Conservation (phyloP, 2,113 vertebrate genomes). For the Phaetusa simplex region DNA sequence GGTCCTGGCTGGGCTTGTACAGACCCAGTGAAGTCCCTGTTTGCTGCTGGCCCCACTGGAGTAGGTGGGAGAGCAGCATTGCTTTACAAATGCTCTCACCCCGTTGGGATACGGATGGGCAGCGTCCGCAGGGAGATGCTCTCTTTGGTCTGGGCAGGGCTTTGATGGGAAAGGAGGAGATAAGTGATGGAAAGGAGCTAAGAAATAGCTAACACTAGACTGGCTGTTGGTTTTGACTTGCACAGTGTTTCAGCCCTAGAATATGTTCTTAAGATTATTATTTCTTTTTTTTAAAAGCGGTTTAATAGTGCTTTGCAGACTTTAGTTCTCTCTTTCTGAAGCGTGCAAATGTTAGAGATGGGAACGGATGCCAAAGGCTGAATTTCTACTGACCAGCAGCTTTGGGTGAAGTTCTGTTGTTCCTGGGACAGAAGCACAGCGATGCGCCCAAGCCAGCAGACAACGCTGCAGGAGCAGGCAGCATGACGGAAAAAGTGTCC, state of each 20-base stretch:
- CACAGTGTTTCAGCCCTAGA: not conserved
- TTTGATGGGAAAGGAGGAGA: not conserved
- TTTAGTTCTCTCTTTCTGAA: not conserved
- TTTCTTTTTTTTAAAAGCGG: not conserved
- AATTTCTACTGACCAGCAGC: too few relatives aligned
- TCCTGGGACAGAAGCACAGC: not conserved
- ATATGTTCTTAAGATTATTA: too few relatives aligned
- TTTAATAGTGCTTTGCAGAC: not conserved
- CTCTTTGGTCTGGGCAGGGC: not conserved
- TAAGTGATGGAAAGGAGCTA: not conserved
- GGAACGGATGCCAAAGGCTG: not conserved
- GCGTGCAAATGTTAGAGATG: not conserved
- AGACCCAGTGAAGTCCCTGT: not conserved
- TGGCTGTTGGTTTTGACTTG: not conserved
- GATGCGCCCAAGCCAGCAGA: not conserved
- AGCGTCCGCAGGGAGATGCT: not conserved
- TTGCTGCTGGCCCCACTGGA: not conserved
- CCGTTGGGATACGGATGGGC: not conserved
- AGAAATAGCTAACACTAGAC: not conserved
- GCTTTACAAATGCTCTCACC: too few relatives aligned
- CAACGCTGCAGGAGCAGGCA: not conserved
- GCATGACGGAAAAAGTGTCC: not conserved
- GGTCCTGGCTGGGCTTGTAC: rapidly evolving
- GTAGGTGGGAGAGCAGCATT: not conserved
- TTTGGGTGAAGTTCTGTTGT: not conserved